Evolutionary conservation across 2,888 invertebrate genomes (phyloP).

Genomic region (Smittia sp.): DNA sequence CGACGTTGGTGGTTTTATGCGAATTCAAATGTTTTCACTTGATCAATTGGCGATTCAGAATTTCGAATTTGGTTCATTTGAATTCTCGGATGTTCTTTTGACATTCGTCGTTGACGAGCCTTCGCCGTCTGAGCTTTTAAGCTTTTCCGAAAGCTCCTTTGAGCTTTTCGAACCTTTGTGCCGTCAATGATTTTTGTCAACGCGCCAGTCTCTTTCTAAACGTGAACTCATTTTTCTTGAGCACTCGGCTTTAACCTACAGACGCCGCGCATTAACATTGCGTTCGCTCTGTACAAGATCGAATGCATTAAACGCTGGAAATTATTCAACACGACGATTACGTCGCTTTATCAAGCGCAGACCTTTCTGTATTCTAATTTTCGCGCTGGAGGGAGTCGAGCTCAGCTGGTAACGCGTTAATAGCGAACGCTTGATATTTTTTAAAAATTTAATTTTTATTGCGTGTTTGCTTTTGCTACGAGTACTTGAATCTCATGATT

Average conservation of each 20-base stretch:
- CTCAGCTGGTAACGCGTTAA: background rate
- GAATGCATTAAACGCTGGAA: background rate
- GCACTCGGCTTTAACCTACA: background rate
- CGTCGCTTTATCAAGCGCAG: background rate
- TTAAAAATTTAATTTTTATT: conserved; percentile 19
- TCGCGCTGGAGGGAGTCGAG: background rate
- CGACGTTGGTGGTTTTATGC: too few relatives aligned
- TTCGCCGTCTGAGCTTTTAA: too few relatives aligned
- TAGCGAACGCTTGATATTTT: background rate
- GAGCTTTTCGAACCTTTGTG: too few relatives aligned
- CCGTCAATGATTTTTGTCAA: background rate
- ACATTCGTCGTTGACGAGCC: too few relatives aligned
- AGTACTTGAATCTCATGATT: conserved; percentile 15
- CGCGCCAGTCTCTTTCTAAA: background rate
- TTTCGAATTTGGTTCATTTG: too few relatives aligned
- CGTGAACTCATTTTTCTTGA: background rate
- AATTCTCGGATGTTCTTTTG: too few relatives aligned
- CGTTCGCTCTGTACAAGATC: background rate
- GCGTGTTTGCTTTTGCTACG: conserved; percentile 7
- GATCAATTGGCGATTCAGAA: too few relatives aligned
- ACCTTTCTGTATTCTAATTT: conserved; percentile 8
- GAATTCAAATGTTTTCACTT: too few relatives aligned
- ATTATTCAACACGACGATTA: background rate
- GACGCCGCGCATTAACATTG: background rate
- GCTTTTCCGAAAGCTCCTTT: too few relatives aligned